These are phyloP conservation scores for Coenonympha arcania DNA, from an alignment of 2,888 invertebrate species.

Conservation along the genomic window DNA sequence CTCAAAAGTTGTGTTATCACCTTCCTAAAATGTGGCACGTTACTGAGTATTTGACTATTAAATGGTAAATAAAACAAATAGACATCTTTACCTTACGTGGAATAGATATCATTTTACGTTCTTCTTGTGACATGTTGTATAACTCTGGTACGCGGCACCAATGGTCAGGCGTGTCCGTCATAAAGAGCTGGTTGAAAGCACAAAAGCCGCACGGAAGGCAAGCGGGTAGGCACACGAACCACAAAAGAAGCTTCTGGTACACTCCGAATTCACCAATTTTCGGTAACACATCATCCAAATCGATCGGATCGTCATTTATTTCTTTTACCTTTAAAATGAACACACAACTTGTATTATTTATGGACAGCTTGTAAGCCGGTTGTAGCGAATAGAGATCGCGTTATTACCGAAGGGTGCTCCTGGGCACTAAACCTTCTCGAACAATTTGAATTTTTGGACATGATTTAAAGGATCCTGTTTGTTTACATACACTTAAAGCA, in stretches of 20 bases:
- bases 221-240: conserved; percentile 90
- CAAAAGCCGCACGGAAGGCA: conserved; percentile 93
- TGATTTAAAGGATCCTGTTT: conserved; percentile 16
- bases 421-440: conserved; percentile 38
- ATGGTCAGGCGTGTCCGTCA: conserved; percentile 89
- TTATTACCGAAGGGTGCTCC: conserved; percentile 47
- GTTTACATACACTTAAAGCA: conserved; percentile 15
- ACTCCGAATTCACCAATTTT: conserved; percentile 91
- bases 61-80: not conserved
- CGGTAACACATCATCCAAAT: conserved; percentile 88
- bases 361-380: too few species aligned
- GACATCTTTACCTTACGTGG: conserved; percentile 54
- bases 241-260: conserved; percentile 88
- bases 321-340: conserved; percentile 52
- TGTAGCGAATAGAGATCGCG: too few species aligned
- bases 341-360: not conserved
- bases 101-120: conserved; percentile 78
- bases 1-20: conserved; percentile 72
- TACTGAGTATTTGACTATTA: not conserved
- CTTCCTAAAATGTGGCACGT: conserved; percentile 37
- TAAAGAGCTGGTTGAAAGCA: conserved; percentile 94
- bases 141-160: conserved; percentile 87
- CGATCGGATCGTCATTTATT: conserved; percentile 69
- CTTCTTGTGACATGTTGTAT: conserved; percentile 71
- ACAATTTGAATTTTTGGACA: conserved; percentile 23